These are phyloP conservation scores for Plectus sambesii DNA, from an alignment of 1,140 invertebrate species.

Conservation along the genomic window DNA sequence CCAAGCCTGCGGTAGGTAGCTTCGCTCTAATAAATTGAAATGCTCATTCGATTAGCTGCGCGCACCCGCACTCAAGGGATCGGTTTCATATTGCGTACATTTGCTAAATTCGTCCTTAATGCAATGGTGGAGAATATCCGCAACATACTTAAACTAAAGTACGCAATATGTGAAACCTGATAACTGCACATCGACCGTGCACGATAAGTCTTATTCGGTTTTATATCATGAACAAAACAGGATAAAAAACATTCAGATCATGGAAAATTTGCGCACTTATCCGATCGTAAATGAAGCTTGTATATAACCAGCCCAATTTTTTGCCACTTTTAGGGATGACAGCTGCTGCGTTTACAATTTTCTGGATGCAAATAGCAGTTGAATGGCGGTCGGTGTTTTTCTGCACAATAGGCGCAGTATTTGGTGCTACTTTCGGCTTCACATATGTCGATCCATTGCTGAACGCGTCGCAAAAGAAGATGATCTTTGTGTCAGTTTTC, in stretches of 20 bases:
- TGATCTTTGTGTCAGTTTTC: no score
- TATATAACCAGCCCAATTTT: not conserved
- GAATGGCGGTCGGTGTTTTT: constrained; percentile 27
- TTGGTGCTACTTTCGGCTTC: constrained; percentile 26
- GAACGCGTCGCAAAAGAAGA: no score
- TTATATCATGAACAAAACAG: not conserved
- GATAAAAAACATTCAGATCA: no score
- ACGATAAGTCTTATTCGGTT: constrained; percentile 6
- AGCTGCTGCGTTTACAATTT: constrained; percentile 29
- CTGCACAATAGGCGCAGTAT: constrained; percentile 18
- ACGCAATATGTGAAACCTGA: no score
- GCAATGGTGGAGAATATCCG: not conserved
- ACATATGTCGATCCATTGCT: constrained; percentile 24
- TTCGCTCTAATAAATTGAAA: constrained; percentile 9
- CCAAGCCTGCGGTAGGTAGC: constrained; percentile 21
- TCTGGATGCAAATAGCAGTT: constrained; percentile 30
- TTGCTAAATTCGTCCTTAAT: constrained; percentile 1
- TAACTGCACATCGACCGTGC: constrained; percentile 4
- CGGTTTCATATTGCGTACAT: constrained; percentile 7
- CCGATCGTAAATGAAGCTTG: no score
- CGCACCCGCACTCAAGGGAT: no score
- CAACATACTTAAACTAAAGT: constrained; percentile 2
- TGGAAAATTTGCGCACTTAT: no score
- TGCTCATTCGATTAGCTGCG: constrained; percentile 5
- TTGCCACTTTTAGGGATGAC: constrained; percentile 28